phyloP scores from a whole-genome alignment of 2,113 vertebrate species.

The Agapornis roseicollis region DNA sequence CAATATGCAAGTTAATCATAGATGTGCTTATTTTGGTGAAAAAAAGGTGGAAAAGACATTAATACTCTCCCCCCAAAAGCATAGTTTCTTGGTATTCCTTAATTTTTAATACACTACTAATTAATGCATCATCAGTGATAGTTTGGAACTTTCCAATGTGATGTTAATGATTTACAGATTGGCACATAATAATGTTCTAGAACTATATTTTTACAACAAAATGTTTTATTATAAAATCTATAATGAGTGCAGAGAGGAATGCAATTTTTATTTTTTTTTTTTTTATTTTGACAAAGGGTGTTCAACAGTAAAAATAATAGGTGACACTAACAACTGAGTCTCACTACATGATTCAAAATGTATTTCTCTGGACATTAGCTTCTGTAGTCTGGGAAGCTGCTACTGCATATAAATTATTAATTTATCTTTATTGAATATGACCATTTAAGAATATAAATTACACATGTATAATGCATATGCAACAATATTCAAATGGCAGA shows the following conservation, averaged over 20 bases:
- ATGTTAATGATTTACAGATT: background rate
- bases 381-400: background rate
- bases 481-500: background rate
- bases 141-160: background rate
- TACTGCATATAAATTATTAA: constrained; percentile 7
- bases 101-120: background rate
- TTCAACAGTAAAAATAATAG: background rate
- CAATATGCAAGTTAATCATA: background rate
- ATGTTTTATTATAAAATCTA: background rate
- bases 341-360: background rate
- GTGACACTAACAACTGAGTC: background rate
- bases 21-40: background rate
- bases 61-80: background rate
- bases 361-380: background rate
- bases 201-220: background rate
- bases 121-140: background rate
- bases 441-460: constrained; percentile 16
- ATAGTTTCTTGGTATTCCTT: background rate
- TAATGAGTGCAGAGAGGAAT: background rate
- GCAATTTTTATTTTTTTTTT: background rate
- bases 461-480: background rate
- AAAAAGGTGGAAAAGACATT: background rate
- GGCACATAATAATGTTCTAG: background rate
- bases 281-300: background rate
- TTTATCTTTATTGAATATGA: background rate